Percentiles rank a stretch among this genome's conserved stretches.
These are phyloP conservation scores for Clavelina lepadiformis DNA, from an alignment of 23 tunicate genomes.

Conservation along the genomic window DNA sequence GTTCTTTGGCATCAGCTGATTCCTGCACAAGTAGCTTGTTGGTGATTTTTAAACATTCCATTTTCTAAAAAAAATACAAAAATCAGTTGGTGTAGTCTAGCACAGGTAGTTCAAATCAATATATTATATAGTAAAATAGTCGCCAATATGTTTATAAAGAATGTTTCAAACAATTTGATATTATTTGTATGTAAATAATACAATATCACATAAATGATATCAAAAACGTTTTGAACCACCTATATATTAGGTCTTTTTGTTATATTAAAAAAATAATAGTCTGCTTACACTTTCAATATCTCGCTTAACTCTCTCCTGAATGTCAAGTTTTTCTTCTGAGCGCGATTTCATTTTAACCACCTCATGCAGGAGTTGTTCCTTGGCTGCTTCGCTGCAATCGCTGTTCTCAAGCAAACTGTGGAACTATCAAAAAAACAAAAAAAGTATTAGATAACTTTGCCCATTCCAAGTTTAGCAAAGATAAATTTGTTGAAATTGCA, in stretches of 20 bases:
- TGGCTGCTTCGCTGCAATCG: not conserved
- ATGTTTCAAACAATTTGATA: not conserved
- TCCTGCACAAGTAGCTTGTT: constrained; percentile 13
- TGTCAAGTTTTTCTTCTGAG: constrained; percentile 56
- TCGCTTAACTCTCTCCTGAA: constrained; percentile 40
- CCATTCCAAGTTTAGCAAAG: no score
- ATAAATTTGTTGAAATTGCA: no score
- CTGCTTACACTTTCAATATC: constrained; percentile 51
- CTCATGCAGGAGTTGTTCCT: constrained; percentile 31
- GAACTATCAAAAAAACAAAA: not conserved
- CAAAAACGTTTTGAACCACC: not conserved
- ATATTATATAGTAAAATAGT: not conserved
- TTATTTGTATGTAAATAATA: no score
- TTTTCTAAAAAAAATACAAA: constrained; percentile 4
- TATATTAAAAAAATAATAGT: not conserved
- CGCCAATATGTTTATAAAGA: not conserved
- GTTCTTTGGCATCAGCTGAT: constrained; percentile 11
- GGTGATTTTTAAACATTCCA: constrained; percentile 18
- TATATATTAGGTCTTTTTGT: not conserved
- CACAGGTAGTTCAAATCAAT: not conserved
- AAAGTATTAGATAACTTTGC: no score
- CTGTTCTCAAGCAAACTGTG: not conserved
- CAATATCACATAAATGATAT: not conserved
- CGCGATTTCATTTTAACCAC: constrained; percentile 53
- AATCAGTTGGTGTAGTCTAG: not conserved